Base-by-base conservation (phyloP, 2,888 invertebrate genomes). In the Megaustenia siamemsis region DNA sequence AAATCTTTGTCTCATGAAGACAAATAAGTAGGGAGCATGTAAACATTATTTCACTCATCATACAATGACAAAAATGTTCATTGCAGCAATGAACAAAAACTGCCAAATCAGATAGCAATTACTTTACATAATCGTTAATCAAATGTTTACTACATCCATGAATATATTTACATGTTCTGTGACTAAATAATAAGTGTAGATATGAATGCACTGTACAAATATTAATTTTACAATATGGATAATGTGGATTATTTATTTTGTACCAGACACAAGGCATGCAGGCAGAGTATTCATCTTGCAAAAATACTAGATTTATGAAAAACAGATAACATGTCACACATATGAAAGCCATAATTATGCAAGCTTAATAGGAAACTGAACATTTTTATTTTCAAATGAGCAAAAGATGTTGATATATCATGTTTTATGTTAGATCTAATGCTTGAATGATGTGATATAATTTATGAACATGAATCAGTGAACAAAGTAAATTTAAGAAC, bases 281-380 rank as follows among this genome's bases (percentile, higher is more conserved):
- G 69, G 69, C 69, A 40, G 69, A 69, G 69, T 40, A 69, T 69
- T 69, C n/a, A 40, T 69, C 69, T 40, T 18, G 69, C 40, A 69
- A 69, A n/a, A 69, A 69, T 24, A 24, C 6, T 40, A 24, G 4
- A 69, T 21, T 6, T 21, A 69, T 69, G 18, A 6, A 40, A 40
- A 40, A 21, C n/a, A 69, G 10, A 69, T 10, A 69, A 69, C 24
- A 69, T 69, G 38, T 69, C 38, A 69, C 40, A 69, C 24, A 21
- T 69, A 24, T 69, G 69, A 38, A 40, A 40, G 69, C 69, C 21
- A 6, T 69, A 18, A 69, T 32, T 66, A 21, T 66, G 63, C 35
- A 66, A 66, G 60, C 66, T 66, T 35, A 66, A 66, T 66, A 24
- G 6, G 60, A 66, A 35, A 35, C 21, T 35, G 12, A 66, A n/a